Evolutionary conservation across 2,888 invertebrate species (phyloP).

Genomic region (Seira musarum): DNA sequence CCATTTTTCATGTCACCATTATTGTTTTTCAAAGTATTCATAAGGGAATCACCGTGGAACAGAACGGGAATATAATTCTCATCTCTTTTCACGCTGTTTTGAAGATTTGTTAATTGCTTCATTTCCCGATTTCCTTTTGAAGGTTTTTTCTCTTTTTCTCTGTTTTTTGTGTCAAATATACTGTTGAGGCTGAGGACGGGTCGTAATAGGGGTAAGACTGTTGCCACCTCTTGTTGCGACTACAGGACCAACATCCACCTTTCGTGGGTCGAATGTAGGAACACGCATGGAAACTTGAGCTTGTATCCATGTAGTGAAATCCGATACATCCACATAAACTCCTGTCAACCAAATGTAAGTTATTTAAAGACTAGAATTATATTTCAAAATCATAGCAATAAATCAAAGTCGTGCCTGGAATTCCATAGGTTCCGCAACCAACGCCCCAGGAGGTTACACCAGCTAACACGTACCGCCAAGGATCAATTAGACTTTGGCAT

Average conservation of each 20-base stretch:
- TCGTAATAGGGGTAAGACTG: slow-evolving; percentile 27
- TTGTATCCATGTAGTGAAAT: slow-evolving; percentile 67
- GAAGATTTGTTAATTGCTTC: too few relatives aligned
- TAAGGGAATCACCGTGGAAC: too few relatives aligned
- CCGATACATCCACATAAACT: slow-evolving; percentile 62
- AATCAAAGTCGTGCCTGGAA: too few relatives aligned
- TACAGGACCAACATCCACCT: slow-evolving; percentile 34
- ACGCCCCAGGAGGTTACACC: slow-evolving; percentile 68
- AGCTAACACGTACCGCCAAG: slow-evolving; percentile 67
- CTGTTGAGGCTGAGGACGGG: slow-evolving; percentile 37
- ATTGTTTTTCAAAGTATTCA: background rate
- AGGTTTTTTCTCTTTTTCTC: background rate
- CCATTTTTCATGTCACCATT: background rate
- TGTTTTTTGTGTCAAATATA: slow-evolving; percentile 63
- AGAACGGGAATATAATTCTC: too few relatives aligned
- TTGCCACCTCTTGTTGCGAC: background rate
- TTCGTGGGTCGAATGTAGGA: slow-evolving; percentile 59
- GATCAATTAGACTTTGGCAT: slow-evolving; percentile 65
- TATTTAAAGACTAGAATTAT: too few relatives aligned
- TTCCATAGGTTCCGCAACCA: slow-evolving; percentile 64
- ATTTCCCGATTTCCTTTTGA: too few relatives aligned
- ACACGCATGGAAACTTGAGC: slow-evolving; percentile 48
- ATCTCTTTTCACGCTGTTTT: too few relatives aligned
- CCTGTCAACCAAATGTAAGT: slow-evolving; percentile 22
- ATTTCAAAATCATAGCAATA: slow-evolving; percentile 1